Evolutionary conservation across 2,888 invertebrate species (phyloP).

Genomic region (Apodemia zela): DNA sequence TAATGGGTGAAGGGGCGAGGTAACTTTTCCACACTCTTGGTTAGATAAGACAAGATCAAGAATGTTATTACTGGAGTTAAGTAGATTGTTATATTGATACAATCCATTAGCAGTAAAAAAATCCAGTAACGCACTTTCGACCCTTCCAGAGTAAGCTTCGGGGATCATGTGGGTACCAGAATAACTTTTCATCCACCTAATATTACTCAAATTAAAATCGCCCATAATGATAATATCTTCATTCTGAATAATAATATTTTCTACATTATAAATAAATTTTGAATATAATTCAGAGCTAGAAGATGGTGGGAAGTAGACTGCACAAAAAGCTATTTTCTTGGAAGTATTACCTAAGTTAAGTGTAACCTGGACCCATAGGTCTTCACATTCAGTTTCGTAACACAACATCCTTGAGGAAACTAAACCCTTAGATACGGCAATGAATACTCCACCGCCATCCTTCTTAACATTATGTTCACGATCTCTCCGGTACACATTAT

Average conservation of each 20-base stretch:
- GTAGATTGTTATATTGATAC: not conserved
- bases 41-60: constrained; percentile 4
- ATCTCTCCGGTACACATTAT: constrained; percentile 17
- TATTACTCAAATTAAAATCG: constrained; percentile 9
- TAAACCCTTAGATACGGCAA: constrained; percentile 1
- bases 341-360: not conserved
- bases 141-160: not conserved
- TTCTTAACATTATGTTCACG: constrained; percentile 3
- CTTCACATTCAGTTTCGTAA: constrained; percentile 10
- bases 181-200: not conserved
- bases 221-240: constrained; percentile 2
- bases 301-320: not conserved
- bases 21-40: not conserved
- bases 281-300: not conserved
- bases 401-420: not conserved
- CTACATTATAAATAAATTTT: not conserved
- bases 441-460: constrained; percentile 16
- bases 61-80: not conserved
- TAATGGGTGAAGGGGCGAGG: not conserved
- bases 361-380: not conserved
- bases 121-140: not conserved
- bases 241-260: not conserved
- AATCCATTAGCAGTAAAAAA: not conserved
- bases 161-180: not conserved
- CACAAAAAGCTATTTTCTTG: not conserved